Base-by-base conservation (phyloP, 2,797 vertebrate genomes). In the Taenioides sp. region DNA sequence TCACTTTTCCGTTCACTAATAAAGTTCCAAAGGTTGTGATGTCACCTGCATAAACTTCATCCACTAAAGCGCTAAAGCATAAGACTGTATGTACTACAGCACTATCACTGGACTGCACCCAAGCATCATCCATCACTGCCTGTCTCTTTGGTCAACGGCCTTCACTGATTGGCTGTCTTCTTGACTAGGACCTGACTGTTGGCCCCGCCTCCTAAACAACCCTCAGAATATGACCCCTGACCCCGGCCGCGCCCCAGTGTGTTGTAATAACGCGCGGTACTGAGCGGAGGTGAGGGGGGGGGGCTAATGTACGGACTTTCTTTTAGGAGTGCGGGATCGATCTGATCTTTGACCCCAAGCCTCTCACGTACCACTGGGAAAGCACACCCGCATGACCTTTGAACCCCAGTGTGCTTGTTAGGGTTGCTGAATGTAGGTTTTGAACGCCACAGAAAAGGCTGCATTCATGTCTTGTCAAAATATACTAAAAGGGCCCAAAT, bases 381-480 rank as follows among this genome's bases (percentile, higher is more conserved):
- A 67, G 52, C 11, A 3, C 72, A 72, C 65, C 72, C 84, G 86
- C 89, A 88, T 89, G 87, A 83, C 82, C 80, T 87, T 65, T 14
- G 25, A 78, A 72, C 78, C 73, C 75, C 68, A 57, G 18, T 79
- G 77, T 82, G 79, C 80, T 85, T 81, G 82, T 88, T 86, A 85
- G 79, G 83, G 82, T 83, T 84, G 74, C 67, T 83, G 82, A 87
- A 87, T 87, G 81, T 87, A 47, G 43, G 82, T 85, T 77, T 65
- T 73, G 69, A 79, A 77, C 76, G 77, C 72, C 72, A 74, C 16
- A 4, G 43, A 77, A 37, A 37, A 72, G 81, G 63, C 60, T 25
- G 60, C 27, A 3, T 59, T 31, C 23, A 11, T 20, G 31, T 34
- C 18, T 34, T 34, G 7, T 34, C 28, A 9, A 3, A 31, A 18